Base-by-base conservation (phyloP, 2,888 invertebrate species). In the Caenorhabditis afra region DNA sequence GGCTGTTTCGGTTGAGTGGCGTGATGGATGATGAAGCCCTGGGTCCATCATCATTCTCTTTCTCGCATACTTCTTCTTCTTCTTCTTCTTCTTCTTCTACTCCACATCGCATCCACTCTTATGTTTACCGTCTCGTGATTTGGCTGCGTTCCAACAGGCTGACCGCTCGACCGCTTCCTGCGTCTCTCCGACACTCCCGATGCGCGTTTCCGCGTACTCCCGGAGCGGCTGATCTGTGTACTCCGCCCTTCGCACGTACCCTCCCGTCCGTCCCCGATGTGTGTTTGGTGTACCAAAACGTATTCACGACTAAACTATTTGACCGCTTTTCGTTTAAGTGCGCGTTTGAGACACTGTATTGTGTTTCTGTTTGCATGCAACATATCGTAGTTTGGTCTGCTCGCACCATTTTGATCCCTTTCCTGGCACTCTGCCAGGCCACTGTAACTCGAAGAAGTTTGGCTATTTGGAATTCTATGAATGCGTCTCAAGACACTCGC, bases 111-210 rank as follows among this genome's bases (percentile, higher is more conserved):
- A 29, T 29, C 47, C 65, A 52, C 65, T 58, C 65, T 29, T 44
- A 64, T 75, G 75, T 75, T 67, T 75, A 75, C 75, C 75, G 75
- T 75, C 75, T 77, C 77, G 77, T 77, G 77, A 77, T 77, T 77
- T 77, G 77, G 77, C 77, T 53, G 65, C 77, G 58, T 77, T 77
- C 77, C 77, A 77, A 77, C 67, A 57, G 58, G 37, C 73, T 73
- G 58, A 73, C 73, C 73, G 73, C 73, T 41, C 57, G 44, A 23
- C 57, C 45, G 73, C 44, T 23, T 44, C 35, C 58, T 73, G 73
- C 64, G 64, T 58, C 70, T 70, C 47, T 12, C 12, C 14, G n/a
- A 29, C 29, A 29, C 16, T 18, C 23, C 7, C 29, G 29, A 29
- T 7, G 29, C 29, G 29, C 4, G 29, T 64, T 73, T 64, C 62